Conservation (phyloP, 2,888 invertebrate genomes). For the Drosophila algonquin region DNA sequence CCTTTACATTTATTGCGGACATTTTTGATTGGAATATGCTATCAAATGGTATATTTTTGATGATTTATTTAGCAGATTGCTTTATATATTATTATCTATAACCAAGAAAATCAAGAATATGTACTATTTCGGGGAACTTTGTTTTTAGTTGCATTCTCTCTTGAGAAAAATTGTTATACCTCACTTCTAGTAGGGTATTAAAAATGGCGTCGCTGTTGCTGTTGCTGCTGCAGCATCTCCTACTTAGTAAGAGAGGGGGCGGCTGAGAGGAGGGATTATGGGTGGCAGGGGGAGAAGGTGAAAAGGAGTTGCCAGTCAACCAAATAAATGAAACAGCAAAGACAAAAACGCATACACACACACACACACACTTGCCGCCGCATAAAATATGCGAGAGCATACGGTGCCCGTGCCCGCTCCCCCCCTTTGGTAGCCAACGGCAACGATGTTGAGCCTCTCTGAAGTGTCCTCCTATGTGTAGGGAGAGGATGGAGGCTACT, state of each 20-base stretch:
- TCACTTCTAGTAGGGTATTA: neutral
- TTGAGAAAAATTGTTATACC: neutral
- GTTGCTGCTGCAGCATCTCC: constrained; percentile 43
- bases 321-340: constrained; percentile 79
- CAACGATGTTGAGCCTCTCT: constrained; percentile 32
- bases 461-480: constrained; percentile 44
- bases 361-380: constrained; percentile 37
- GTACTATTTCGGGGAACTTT: neutral
- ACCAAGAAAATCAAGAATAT: neutral
- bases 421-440: neutral
- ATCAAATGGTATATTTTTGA: too few species aligned
- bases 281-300: constrained; percentile 5
- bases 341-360: constrained; percentile 31
- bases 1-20: neutral
- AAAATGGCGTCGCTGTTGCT: constrained; percentile 40
- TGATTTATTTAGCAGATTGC: too few species aligned
- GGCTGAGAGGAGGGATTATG: constrained; percentile 15
- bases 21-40: neutral
- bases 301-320: constrained; percentile 72
- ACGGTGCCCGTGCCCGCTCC: constrained; percentile 45
- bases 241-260: constrained; percentile 54
- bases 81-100: too few species aligned
- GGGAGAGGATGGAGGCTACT: constrained; percentile 4
- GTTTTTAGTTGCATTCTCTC: neutral
- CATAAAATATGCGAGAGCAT: constrained; percentile 76